These are phyloP conservation scores for Wasmannia auropunctata DNA, from an alignment of 1,140 invertebrate species.

Conservation along the genomic window DNA sequence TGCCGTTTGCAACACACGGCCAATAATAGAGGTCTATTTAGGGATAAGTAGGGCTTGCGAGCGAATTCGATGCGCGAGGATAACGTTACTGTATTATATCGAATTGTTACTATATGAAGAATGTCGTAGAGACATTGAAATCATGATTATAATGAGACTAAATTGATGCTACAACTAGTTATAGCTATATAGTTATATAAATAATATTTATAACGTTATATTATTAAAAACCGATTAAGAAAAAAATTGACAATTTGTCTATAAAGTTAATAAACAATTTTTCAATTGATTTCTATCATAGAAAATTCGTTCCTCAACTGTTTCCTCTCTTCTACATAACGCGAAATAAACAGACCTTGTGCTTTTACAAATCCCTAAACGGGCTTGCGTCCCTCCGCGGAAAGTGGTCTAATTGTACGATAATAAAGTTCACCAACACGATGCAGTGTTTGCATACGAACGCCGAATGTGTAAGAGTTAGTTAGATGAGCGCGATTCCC, in stretches of 20 bases:
- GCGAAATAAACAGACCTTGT: neutral
- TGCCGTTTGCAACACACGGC: constrained; percentile 8
- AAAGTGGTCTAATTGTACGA: constrained; percentile 47
- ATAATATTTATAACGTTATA: too few relatives aligned
- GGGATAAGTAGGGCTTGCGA: neutral
- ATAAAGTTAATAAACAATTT: neutral
- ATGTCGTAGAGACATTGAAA: neutral
- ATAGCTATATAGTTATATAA: too few relatives aligned
- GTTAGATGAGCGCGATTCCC: neutral
- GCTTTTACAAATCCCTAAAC: constrained; percentile 10
- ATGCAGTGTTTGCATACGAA: neutral
- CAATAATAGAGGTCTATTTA: constrained; percentile 23
- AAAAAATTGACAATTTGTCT: neutral
- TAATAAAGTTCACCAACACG: constrained; percentile 21
- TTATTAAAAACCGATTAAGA: too few relatives aligned
- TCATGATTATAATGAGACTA: neutral
- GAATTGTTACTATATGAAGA: neutral
- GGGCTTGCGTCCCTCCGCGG: neutral
- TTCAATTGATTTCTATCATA: neutral
- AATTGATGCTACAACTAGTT: neutral
- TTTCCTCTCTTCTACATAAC: neutral
- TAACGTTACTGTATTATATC: neutral
- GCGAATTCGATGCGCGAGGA: neutral
- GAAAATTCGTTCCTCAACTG: neutral
- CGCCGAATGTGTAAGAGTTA: neutral